Evolutionary conservation across 2,888 invertebrate species (phyloP), one percentile per base, ranked within the genome.

Genomic region (Allolobophora icterica): DNA sequence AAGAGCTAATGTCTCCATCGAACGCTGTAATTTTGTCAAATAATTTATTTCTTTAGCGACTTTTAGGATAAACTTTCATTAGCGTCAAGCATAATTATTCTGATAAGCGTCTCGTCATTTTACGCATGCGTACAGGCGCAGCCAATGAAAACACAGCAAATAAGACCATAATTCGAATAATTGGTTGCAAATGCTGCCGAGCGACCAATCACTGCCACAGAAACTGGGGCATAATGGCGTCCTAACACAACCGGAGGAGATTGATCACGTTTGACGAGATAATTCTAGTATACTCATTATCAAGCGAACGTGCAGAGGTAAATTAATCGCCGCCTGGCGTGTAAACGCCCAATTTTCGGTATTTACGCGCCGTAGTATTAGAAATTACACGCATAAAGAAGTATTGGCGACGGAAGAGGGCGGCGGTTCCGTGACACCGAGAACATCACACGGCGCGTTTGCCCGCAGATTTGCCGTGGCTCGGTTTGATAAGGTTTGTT

Each of bases 401-500:
- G 71, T n/a, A 8, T 52, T 52, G 17, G 11, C 71, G n/a, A 71
- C 13, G 30, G 71, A 17, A 30, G 0, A 1, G 6, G 71, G 71
- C 30, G 8, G 71, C 30, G 71, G 71, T 71, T n/a, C 15, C 71
- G 30, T n/a, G 71, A 17, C 52, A 4, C 21, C 42, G 1, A 1
- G 30, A n/a, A 71, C 71, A n/a, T 71, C 71, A 71, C 71, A 71
- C 5, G n/a, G 71, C 30, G 0, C n/a, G 71, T 71, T 71, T 71
- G 11, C 11, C n/a, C 0, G n/a, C 0, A 0, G 71, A 71, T 71
- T 71, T 71, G 1, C 52, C 52, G 30, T 8, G 71, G 71, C 89
- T 89, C 40, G 89, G 89, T 40, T 33, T 89, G 13, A 89, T 89
- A 40, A 89, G 89, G 89, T 89, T 35, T 24, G 89, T 8, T 40